Evolutionary conservation across 2,797 vertebrate genomes (phyloP).

Genomic region (Argya squamiceps): DNA sequence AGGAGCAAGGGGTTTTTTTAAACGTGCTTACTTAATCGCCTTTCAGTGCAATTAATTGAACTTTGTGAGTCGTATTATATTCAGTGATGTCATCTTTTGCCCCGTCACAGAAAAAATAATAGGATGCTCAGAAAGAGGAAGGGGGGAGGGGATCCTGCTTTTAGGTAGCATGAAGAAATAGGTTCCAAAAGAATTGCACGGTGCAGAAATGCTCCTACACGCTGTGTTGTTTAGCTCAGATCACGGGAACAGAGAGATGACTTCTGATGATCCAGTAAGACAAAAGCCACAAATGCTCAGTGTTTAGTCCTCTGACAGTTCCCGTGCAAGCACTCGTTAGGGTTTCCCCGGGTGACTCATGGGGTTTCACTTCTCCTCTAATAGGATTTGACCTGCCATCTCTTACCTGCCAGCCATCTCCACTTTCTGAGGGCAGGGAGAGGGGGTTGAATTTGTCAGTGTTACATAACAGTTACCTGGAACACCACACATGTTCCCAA

Average conservation of each 20-base stretch:
- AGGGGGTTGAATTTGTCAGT: background rate
- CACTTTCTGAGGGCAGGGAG: background rate
- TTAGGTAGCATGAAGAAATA: background rate
- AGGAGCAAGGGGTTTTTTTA: background rate
- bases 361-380: background rate
- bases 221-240: background rate
- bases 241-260: constrained; percentile 10
- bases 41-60: constrained; percentile 44
- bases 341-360: constrained; percentile 25
- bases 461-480: constrained; percentile 77
- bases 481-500: constrained; percentile 51
- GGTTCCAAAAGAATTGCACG: background rate
- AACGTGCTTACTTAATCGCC: background rate
- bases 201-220: background rate
- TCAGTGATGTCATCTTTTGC: background rate
- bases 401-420: constrained; percentile 52
- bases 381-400: constrained; percentile 11
- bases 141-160: background rate
- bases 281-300: constrained; percentile 21
- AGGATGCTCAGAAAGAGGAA: background rate
- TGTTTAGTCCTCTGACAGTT: background rate
- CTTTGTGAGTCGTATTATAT: constrained; percentile 13
- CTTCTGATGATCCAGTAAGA: constrained; percentile 7
- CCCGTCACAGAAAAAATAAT: constrained; percentile 28
- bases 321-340: background rate